phyloP scores from a whole-genome alignment of 2,888 invertebrate species.

The Lasioglossum zephyrum region DNA sequence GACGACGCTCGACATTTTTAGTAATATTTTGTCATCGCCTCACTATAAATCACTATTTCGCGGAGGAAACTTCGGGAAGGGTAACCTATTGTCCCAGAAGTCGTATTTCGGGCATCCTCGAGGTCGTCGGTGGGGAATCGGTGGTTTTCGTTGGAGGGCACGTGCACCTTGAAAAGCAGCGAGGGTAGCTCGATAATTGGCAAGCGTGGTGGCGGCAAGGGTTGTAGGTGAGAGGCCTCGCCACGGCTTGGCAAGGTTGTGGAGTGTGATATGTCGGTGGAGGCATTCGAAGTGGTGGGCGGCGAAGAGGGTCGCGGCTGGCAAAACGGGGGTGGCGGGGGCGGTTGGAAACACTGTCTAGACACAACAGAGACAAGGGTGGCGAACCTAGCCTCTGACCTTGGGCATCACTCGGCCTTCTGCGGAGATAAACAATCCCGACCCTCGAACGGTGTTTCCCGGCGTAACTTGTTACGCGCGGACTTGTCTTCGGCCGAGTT shows the following conservation, averaged over 20 bases:
- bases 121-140: background rate
- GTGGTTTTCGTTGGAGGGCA: background rate
- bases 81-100: background rate
- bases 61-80: background rate
- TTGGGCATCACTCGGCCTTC: slow-evolving; percentile 80
- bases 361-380: slow-evolving; percentile 81
- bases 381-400: slow-evolving; percentile 77
- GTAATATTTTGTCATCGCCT: background rate
- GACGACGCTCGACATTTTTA: too few relatives aligned
- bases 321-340: slow-evolving; percentile 52
- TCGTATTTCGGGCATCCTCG: background rate
- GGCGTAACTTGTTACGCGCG: slow-evolving; percentile 1
- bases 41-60: background rate
- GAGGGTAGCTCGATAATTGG: slow-evolving; percentile 66
- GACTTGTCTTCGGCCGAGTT: slow-evolving; percentile 4
- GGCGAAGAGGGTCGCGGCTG: slow-evolving; percentile 59
- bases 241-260: slow-evolving; percentile 43
- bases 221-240: slow-evolving; percentile 29
- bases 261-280: slow-evolving; percentile 47
- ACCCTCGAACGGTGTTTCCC: slow-evolving; percentile 45
- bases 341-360: slow-evolving; percentile 72
- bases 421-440: slow-evolving; percentile 78
- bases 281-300: slow-evolving; percentile 50
- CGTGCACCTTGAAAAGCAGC: slow-evolving; percentile 3
- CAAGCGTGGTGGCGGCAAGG: slow-evolving; percentile 28